Evolutionary conservation across 2,113 vertebrate genomes (phyloP), one percentile per base, ranked within the genome.

Genomic region (Pyrgilauda ruficollis): DNA sequence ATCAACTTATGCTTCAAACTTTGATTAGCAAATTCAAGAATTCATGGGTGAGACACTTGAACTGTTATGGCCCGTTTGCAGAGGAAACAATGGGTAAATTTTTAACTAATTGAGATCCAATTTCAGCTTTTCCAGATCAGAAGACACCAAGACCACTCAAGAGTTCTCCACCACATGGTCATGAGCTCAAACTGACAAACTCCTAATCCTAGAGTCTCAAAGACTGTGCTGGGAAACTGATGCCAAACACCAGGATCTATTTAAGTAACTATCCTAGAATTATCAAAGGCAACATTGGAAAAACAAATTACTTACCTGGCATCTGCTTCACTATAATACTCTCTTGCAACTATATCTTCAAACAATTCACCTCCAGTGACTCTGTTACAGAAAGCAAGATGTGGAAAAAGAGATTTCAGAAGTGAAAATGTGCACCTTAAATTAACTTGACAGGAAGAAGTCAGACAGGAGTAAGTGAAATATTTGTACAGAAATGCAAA

Each of bases 251-350:
- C 93, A 75, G 15, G 35, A 56, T 66, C 58, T 50, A 86, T 19
- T 61, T 20, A 74, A 86, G 22, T 47, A 53, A 75, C 73, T 56
- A 39, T 10, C 13, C 27, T 70, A 84, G 28, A n/a, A 80, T 35
- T 68, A 90, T 24, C 52, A 49, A 70, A 62, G 26, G 39, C n/a
- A 55, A 35, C 20, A 11, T 47, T 1, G 86, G 64, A 77, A 96
- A 94, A 89, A 39, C 11, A 58, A 81, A 67, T 44, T 7, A 98
- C 98, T 98, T 97, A 99, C 99, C 99, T 99, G 98, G 99, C 99
- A 93, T 99, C 99, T 50, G 99, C 98, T 98, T 99, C 99, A 82
- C 99, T 99, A 90, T 99, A 99, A 97, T 99, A 99, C 92, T 99
- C 99, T 94, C 99, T 98, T 94, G 99, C 99, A 87, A 99, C 99